These are phyloP conservation scores for Origma solitaria DNA, from an alignment of 2,113 vertebrate genomes.

Conservation along the genomic window DNA sequence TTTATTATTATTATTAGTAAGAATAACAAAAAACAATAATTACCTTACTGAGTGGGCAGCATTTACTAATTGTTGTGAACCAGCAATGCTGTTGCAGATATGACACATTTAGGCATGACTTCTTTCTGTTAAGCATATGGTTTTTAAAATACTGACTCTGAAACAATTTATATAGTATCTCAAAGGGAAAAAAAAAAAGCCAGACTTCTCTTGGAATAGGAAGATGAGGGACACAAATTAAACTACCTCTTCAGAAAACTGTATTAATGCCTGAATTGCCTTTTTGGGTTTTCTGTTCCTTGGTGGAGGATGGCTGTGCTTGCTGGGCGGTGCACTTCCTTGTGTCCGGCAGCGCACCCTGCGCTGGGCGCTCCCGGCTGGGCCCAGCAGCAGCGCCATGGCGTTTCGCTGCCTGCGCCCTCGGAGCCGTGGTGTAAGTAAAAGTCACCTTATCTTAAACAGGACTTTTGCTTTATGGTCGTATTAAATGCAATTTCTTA, in stretches of 20 bases:
- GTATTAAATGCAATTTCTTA: neutral
- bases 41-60: neutral
- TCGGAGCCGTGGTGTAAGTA: neutral
- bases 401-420: neutral
- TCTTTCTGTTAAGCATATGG: neutral
- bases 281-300: fast-evolving
- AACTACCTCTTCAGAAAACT: neutral
- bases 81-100: neutral
- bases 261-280: neutral
- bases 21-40: fast-evolving
- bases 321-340: neutral
- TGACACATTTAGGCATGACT: fast-evolving
- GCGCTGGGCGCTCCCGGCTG: neutral
- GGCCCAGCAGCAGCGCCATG: fast-evolving
- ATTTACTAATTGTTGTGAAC: neutral
- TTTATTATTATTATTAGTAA: neutral
- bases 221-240: neutral
- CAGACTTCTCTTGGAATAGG: neutral
- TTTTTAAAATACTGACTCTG: neutral
- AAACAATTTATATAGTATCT: neutral
- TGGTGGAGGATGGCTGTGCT: fast-evolving
- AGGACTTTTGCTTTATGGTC: neutral
- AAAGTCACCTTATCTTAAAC: neutral
- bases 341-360: neutral
- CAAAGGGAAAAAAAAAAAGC: neutral